Evolutionary conservation across 2,113 vertebrate genomes (phyloP).

Genomic region (Pogona vitticeps): DNA sequence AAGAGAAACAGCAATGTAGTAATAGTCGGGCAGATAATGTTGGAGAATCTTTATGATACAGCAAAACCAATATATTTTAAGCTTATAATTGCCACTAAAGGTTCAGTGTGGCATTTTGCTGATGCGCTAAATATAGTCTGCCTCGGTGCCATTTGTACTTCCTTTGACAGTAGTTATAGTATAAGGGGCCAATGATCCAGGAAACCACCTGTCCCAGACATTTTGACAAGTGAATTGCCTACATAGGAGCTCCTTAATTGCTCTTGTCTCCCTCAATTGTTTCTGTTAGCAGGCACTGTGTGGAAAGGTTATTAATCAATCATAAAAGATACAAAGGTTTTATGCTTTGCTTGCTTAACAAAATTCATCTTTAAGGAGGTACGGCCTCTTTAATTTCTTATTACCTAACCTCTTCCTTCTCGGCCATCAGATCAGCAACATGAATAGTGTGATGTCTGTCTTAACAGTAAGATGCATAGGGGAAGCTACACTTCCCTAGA

Average conservation of each 20-base stretch:
- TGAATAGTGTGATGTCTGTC: conserved; percentile 33
- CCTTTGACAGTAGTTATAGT: conserved; percentile 67
- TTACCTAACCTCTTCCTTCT: conserved; percentile 39
- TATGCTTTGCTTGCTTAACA: conserved; percentile 73
- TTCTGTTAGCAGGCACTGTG: conserved; percentile 57
- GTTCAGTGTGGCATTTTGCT: conserved; percentile 77
- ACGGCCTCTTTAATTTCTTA: conserved; percentile 48
- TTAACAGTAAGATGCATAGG: background rate
- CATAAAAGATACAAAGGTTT: conserved; percentile 45
- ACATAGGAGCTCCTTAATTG: conserved; percentile 72
- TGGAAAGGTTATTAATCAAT: conserved; percentile 76
- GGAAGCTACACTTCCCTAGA: background rate
- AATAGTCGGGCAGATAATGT: background rate
- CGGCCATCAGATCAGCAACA: conserved; percentile 3
- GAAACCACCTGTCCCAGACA: conserved; percentile 64
- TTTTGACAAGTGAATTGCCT: conserved; percentile 71
- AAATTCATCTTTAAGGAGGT: conserved; percentile 58
- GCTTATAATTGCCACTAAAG: conserved; percentile 74
- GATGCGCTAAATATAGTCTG: conserved; percentile 71
- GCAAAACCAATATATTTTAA: conserved; percentile 47
- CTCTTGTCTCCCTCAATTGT: conserved; percentile 64
- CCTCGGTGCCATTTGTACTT: conserved; percentile 48
- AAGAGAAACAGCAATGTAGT: too few relatives aligned
- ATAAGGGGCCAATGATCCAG: conserved; percentile 65
- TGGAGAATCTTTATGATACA: background rate